Base-by-base conservation (phyloP, 92 coral and sea anemone genomes). In the Palythoa caribaeorum region DNA sequence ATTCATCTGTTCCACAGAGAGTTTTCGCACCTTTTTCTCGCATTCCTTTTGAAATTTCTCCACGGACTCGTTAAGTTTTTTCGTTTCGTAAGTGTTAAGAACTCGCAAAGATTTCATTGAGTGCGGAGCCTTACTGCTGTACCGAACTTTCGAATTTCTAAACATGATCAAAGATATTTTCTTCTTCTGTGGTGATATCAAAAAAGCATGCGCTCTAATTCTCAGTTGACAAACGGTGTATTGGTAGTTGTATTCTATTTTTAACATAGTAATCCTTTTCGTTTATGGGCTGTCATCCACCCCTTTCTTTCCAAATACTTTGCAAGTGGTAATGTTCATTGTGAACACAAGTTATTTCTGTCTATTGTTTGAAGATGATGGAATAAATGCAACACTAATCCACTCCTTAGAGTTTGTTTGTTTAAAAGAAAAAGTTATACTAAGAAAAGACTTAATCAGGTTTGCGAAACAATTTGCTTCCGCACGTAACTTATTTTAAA, bases 61-160 rank as follows among this genome's bases (percentile, higher is more conserved):
- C 86, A 81, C 66, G 38, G 86, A 81, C n/a, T 81, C 76, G 60
- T 65, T 66, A 0, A 81, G 76, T 68, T 48, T 81, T 68, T 81
- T 81, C 2, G 86, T 28, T 52, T 81, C 86, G 44, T 81, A 57
- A 1, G 40, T 81, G 60, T 81, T 81, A 10, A 65, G 60, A 19
- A 81, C 86, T 65, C 76, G 86, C 76, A 47, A 47, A 4, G 86
- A 47, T 68, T 81, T 81, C 20, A 65, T 55, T 36, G 86, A 81
- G 44, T 74, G 76, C 2, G 86, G 75, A 3, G 50, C 19, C 62
- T 40, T 80, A 9, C 48, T 81, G 75, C 47, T 50, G 2, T n/a
- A 16, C 19, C 12, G 10, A 21, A 80, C 85, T 65, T 80, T 80
- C 1, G 85, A 63, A 8, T 17, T 80, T 47, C 51, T 50, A 80